A percentile compares a stretch with the other conserved stretches of the same genome.
Evolutionary conservation across 2,888 invertebrate species (phyloP).

Genomic region (Apamea epomidion): DNA sequence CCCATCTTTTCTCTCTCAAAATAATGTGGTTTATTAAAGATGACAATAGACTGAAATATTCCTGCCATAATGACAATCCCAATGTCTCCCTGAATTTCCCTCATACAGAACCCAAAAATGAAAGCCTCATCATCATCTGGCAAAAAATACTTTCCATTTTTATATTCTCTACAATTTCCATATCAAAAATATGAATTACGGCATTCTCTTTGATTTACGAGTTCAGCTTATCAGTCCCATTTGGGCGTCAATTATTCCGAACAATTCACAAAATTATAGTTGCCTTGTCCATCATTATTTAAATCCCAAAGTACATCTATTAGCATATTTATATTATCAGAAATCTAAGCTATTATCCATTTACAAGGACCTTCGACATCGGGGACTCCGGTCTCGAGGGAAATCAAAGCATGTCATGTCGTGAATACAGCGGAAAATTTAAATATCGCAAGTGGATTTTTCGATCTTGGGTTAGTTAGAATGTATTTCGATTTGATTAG

Average conservation of each 20-base stretch:
- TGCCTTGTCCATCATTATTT: slow-evolving; percentile 25
- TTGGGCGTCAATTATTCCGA: slow-evolving; percentile 34
- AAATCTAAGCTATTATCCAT: slow-evolving; percentile 46
- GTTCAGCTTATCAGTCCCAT: slow-evolving; percentile 8
- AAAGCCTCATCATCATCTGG: not conserved
- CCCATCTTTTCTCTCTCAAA: not conserved
- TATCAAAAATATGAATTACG: slow-evolving; percentile 18
- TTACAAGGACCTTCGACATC: slow-evolving; percentile 50
- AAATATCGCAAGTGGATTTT: slow-evolving; percentile 41
- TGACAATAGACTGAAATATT: not conserved
- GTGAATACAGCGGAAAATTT: slow-evolving; percentile 52
- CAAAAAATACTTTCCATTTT: slow-evolving; percentile 1
- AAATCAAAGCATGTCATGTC: slow-evolving; percentile 57
- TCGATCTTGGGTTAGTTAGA: slow-evolving; percentile 20
- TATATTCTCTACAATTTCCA: slow-evolving; percentile 16
- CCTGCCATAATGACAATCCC: not conserved
- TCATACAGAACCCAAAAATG: not conserved
- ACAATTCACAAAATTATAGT: slow-evolving; percentile 31
- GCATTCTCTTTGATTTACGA: slow-evolving; percentile 35
- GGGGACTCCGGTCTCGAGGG: slow-evolving; percentile 52
- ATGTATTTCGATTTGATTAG: slow-evolving; percentile 13
- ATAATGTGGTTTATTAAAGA: not conserved
- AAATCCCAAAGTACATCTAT: slow-evolving; percentile 38
- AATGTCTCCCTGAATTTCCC: not conserved
- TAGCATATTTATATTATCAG: slow-evolving; percentile 53